Percentiles rank a stretch among this genome's conserved stretches.
phyloP scores from a whole-genome alignment of 2,797 vertebrate species.

The Xenopus petersii region DNA sequence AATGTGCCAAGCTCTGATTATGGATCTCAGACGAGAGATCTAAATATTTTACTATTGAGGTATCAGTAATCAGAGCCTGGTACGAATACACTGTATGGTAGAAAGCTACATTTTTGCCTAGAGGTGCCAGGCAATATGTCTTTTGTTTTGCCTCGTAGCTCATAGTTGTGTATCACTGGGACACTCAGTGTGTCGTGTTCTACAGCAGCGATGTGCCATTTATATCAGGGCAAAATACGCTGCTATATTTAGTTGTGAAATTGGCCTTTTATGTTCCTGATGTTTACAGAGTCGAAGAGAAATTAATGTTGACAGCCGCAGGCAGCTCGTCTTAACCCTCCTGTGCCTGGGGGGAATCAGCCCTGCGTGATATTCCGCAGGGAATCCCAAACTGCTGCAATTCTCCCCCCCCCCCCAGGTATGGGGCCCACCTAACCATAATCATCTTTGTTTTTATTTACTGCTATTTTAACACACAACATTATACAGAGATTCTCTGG shows the following conservation, averaged over 20 bases:
- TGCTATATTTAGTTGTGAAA: constrained; percentile 87
- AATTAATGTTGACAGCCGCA: constrained; percentile 83
- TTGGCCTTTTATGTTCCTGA: constrained; percentile 83
- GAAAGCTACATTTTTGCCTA: neutral
- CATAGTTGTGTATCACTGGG: constrained; percentile 19
- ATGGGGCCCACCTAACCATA: neutral
- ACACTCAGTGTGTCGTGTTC: constrained; percentile 62
- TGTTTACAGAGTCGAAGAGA: constrained; percentile 82
- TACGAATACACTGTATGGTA: neutral
- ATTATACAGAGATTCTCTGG: neutral
- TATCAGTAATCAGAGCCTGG: neutral
- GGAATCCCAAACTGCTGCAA: neutral
- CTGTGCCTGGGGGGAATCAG: constrained; percentile 9
- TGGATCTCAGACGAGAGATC: too few relatives aligned
- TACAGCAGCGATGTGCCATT: constrained; percentile 83
- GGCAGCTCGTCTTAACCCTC: constrained; percentile 62
- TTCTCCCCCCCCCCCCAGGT: neutral
- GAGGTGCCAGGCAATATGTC: neutral
- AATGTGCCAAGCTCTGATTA: too few relatives aligned
- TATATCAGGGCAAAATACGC: constrained; percentile 80
- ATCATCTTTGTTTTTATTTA: neutral
- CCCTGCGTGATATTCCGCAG: neutral
- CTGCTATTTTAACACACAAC: neutral
- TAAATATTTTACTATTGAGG: too few relatives aligned
- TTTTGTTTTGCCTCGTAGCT: neutral